Conservation (phyloP, 2,888 invertebrate species). For the Cenopis cana region DNA sequence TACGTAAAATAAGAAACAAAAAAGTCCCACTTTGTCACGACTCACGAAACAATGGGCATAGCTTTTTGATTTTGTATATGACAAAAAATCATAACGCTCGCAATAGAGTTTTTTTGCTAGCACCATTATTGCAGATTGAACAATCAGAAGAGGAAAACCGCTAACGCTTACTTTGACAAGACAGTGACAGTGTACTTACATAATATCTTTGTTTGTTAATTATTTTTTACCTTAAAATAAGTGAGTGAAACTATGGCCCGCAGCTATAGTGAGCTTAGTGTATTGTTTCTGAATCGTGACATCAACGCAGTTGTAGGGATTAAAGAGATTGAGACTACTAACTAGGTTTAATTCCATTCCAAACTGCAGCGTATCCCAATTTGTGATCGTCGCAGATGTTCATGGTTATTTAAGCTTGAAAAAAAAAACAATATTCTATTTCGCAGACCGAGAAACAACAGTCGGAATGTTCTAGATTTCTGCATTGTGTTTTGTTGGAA, state of each 20-base stretch:
- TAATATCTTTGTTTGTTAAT: no score
- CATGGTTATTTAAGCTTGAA: not conserved
- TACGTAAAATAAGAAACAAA: no score
- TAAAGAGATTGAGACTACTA: conserved; percentile 23
- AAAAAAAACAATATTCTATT: conserved; percentile 13
- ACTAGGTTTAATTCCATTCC: conserved; percentile 19
- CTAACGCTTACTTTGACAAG: no score
- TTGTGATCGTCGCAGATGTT: not conserved
- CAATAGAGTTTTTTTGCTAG: no score
- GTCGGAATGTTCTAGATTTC: conserved; percentile 15
- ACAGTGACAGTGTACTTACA: no score
- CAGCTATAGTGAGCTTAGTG: conserved; percentile 2
- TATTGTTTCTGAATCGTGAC: conserved; percentile 33
- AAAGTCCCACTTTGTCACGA: not conserved
- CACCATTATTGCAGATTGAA: not conserved
- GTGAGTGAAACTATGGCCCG: not conserved
- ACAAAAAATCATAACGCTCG: not conserved
- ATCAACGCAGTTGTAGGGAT: conserved; percentile 19
- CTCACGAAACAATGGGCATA: not conserved
- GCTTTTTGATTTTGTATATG: not conserved
- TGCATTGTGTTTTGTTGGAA: conserved; percentile 18
- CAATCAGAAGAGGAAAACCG: not conserved
- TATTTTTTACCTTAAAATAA: not conserved
- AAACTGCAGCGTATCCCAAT: conserved; percentile 3
- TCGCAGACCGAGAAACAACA: not conserved